Evolutionary conservation across 2,888 invertebrate genomes (phyloP), one percentile per base, ranked within the genome.

Genomic region (Agapetus fuscipes): DNA sequence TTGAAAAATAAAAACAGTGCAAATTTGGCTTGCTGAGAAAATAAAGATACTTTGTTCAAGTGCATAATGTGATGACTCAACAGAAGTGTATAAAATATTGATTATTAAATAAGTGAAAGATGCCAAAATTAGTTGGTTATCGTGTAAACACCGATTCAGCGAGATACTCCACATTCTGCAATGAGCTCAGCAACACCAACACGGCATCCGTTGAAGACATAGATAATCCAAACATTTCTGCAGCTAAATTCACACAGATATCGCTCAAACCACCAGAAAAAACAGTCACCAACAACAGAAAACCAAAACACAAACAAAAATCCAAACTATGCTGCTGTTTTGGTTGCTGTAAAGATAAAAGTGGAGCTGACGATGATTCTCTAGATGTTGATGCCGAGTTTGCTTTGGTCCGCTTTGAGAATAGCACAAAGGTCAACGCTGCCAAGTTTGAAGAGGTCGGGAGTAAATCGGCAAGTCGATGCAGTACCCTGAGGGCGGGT

Each of bases 401-500:
- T 28, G 38, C 43, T 16, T 37, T 49, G 9, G 47, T 49, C 16
- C 41, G 38, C 24, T 34, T 37, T 13, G 40, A 44, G 13, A 26
- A 24, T 15, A 24, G 36, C 25, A 17, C 36, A 9, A 36, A 31
- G 29, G 13, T 13, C 17, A 17, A 17, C n/a, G 31, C 7, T 11
- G 16, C 15, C 7, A 31, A 17, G 10, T 15, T 16, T 17, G 17
- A 31, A 17, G 20, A 30, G 4, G 29, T 20, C 13, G 29, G 11
- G 11, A 26, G 10, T 6, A 15, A 11, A 29, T 33, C 37, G 12
- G 14, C 34, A 10, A 43, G 37, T 13, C 27, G 34, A 25, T 31
- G 24, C 53, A 59, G 57, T 52, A 60, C 60, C 3, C 47, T 60
- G 9, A 9, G 39, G 2, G 11, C 31, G 5, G 43, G 35, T 20